phyloP scores from a whole-genome alignment of 2,888 invertebrate species.

The Lasioglossum zephyrum region DNA sequence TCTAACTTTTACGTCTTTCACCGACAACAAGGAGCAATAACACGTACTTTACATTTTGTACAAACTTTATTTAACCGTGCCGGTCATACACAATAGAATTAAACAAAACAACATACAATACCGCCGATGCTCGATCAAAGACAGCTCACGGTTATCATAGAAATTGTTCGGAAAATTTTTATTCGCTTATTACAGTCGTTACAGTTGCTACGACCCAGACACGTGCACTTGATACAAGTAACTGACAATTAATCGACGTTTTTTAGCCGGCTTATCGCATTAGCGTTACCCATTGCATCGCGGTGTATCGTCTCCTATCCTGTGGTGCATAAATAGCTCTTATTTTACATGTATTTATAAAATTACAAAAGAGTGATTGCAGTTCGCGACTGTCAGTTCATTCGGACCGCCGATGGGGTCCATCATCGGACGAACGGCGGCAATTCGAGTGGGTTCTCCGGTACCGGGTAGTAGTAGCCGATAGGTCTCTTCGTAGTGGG shows the following conservation, averaged over 20 bases:
- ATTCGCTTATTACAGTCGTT: slow-evolving; percentile 39
- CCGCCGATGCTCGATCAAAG: background rate
- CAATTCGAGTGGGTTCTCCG: slow-evolving; percentile 79
- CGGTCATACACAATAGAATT: background rate
- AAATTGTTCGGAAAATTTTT: slow-evolving; percentile 34
- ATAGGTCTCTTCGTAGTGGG: slow-evolving; percentile 73
- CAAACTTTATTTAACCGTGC: slow-evolving; percentile 40
- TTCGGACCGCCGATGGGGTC: background rate
- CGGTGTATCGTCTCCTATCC: slow-evolving; percentile 13
- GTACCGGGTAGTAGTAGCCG: slow-evolving; percentile 81
- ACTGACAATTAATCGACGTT: slow-evolving; percentile 1
- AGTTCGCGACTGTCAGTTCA: slow-evolving; percentile 26
- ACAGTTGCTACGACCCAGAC: slow-evolving; percentile 17
- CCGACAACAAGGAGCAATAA: background rate
- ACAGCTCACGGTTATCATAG: background rate
- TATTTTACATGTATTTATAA: slow-evolving; percentile 43
- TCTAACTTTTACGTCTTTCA: background rate
- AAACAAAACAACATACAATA: background rate
- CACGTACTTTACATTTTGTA: slow-evolving; percentile 2
- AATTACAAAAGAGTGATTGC: slow-evolving; percentile 29
- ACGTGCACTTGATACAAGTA: slow-evolving; percentile 17
- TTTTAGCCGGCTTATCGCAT: background rate
- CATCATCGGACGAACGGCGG: slow-evolving; percentile 74
- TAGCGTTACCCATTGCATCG: background rate
- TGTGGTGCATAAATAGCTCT: slow-evolving; percentile 45